Percentiles rank a stretch among this genome's conserved stretches.
phyloP scores from a whole-genome alignment of 2,113 vertebrate species.

The Vidua chalybeata region DNA sequence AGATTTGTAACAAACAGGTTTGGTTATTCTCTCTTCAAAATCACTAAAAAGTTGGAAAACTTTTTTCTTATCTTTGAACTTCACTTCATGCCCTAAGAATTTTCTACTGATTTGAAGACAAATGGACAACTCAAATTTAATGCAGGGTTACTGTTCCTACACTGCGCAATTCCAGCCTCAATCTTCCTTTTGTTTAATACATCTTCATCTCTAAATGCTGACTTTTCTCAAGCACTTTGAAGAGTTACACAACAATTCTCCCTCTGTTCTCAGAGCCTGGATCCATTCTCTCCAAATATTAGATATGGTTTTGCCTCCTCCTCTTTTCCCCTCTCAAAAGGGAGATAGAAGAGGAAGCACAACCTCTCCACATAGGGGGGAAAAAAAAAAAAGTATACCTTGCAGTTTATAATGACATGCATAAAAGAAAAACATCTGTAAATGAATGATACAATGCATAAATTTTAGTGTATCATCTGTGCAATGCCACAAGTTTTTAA shows the following conservation, averaged over 20 bases:
- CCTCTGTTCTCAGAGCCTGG: neutral
- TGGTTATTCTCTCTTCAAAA: neutral
- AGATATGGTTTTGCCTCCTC: neutral
- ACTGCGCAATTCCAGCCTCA: neutral
- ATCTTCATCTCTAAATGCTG: neutral
- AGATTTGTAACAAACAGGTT: neutral
- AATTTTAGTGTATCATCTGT: neutral
- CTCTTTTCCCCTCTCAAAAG: neutral
- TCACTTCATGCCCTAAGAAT: neutral
- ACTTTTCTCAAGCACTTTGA: neutral
- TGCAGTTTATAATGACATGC: neutral
- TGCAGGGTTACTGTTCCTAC: neutral
- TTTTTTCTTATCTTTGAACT: neutral
- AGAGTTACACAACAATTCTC: neutral
- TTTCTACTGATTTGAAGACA: neutral
- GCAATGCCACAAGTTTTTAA: neutral
- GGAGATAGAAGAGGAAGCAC: neutral
- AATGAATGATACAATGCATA: neutral
- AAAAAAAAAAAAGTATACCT: neutral
- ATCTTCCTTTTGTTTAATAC: neutral
- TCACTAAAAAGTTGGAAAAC: neutral
- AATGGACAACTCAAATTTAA: neutral
- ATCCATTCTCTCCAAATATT: neutral
- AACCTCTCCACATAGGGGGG: neutral
- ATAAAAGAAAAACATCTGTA: neutral